Evolutionary conservation across 2,113 vertebrate species (phyloP), one percentile per base, ranked within the genome.

Genomic region (Onychostoma macrolepis): DNA sequence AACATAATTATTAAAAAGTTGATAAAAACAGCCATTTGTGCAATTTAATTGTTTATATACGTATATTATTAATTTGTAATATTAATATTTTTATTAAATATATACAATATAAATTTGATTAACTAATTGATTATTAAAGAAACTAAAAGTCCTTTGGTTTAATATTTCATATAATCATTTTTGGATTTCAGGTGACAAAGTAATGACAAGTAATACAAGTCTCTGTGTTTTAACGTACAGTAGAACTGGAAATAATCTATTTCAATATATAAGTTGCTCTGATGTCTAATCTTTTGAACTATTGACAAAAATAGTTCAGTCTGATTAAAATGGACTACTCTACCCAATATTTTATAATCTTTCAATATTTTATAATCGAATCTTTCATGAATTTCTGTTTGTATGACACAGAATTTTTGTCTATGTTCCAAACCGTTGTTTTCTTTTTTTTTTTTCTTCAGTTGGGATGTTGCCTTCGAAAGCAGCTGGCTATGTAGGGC

Each of bases 281-380:
- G 17, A 17, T 50, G 17, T 50, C 45, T 45, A 13, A 12, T 45
- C 3, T 50, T 50, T 50, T 50, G 0, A 48, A 48, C 45, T 48
- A 13, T 48, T 13, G 45, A 4, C 45, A 48, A 13, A 48, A 45
- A 45, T 48, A 13, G 12, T 4, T 48, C 3, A 15, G 48, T 50
- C 13, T 50, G 15, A 50, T 50, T 50, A 19, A 53, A 53, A 19
- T 19, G 17, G 4, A 53, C 50, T 53, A 2, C 15, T 53, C 19
- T 17, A 6, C 17, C 50, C 50, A 19, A 53, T 1, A 53, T 53
- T 2, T 53, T 1, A 53, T 53, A 5, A 17, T 53, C 50, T 53
- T 4, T n/a, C n/a, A n/a, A n/a, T n/a, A n/a, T n/a, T n/a, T 53
- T 19, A 17, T 1, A 19, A 4, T 53, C 50, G 0, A 56, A 56